Percentiles rank a stretch among this genome's conserved stretches.
phyloP scores from a whole-genome alignment of 2,888 invertebrate species.

The Thumatha senex region DNA sequence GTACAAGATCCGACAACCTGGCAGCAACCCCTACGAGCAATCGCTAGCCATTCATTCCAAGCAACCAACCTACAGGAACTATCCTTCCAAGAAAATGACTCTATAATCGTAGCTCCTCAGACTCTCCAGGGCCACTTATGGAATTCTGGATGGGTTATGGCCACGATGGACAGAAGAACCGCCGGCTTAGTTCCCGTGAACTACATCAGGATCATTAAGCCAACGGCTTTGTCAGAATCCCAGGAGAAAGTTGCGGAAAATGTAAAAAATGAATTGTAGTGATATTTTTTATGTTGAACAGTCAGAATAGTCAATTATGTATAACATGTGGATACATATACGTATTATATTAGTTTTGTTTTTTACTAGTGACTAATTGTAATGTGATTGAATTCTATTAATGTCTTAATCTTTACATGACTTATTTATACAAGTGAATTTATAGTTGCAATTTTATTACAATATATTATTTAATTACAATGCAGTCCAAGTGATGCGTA shows the following conservation, averaged over 20 bases:
- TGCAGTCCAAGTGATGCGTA: no score
- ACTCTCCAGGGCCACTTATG: conserved; percentile 89
- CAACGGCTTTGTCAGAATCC: conserved; percentile 21
- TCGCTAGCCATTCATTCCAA: conserved; percentile 89
- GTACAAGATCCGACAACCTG: conserved; percentile 87
- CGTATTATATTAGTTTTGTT: no score
- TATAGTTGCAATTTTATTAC: no score
- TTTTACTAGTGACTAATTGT: no score
- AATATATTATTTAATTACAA: no score
- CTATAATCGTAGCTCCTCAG: conserved; percentile 91
- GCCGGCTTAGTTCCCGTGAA: conserved; percentile 87
- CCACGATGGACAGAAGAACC: conserved; percentile 79
- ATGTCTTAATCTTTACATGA: no score
- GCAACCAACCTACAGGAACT: conserved; percentile 90
- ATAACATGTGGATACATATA: no score
- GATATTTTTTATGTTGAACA: no score
- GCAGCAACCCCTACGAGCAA: conserved; percentile 86
- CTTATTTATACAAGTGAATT: no score
- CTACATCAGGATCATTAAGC: conserved; percentile 76
- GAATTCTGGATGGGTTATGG: conserved; percentile 88
- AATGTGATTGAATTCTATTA: no score
- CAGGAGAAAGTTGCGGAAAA: conserved; percentile 4
- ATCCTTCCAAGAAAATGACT: conserved; percentile 89
- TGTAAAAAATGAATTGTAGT: conserved; percentile 3
- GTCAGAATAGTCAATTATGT: no score